Evolutionary conservation across 2,888 invertebrate genomes (phyloP).

Genomic region (Oxytorus armatus): DNA sequence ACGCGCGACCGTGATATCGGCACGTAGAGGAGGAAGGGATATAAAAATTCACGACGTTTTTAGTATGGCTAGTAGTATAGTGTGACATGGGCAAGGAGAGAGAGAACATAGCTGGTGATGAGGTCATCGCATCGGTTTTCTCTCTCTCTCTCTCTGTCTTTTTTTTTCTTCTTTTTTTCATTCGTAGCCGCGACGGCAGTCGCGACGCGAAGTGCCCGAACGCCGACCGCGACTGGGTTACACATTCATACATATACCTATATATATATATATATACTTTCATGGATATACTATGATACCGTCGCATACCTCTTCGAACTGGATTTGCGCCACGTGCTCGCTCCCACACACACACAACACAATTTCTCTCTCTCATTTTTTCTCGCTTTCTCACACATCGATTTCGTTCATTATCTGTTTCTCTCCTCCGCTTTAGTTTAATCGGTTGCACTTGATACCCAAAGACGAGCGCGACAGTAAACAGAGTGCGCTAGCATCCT

Average conservation of each 20-base stretch:
- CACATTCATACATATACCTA: slow-evolving; percentile 14
- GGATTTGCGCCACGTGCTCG: slow-evolving; percentile 76
- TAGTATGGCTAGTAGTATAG: slow-evolving; percentile 78
- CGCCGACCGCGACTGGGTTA: slow-evolving; percentile 73
- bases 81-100: slow-evolving; percentile 75
- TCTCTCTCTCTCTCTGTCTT: slow-evolving; percentile 20
- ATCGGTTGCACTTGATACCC: slow-evolving; percentile 59
- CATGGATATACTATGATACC: slow-evolving; percentile 45
- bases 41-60: slow-evolving; percentile 76
- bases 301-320: slow-evolving; percentile 63
- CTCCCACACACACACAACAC: slow-evolving; percentile 41
- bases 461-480: slow-evolving; percentile 40
- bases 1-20: slow-evolving; percentile 57
- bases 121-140: slow-evolving; percentile 82
- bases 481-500: slow-evolving; percentile 24
- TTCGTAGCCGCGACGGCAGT: slow-evolving; percentile 79
- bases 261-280: slow-evolving; percentile 12
- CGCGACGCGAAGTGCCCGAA: slow-evolving; percentile 81
- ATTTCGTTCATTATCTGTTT: slow-evolving; percentile 39
- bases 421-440: slow-evolving; percentile 42
- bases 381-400: slow-evolving; percentile 18
- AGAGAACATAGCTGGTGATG: slow-evolving; percentile 80
- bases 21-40: slow-evolving; percentile 43
- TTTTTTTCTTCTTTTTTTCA: slow-evolving; percentile 27
- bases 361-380: slow-evolving; percentile 7